A percentile compares a stretch with the other conserved stretches of the same genome.
Evolutionary conservation across 2,888 invertebrate genomes (phyloP).

Genomic region (Chloromyia formosa): DNA sequence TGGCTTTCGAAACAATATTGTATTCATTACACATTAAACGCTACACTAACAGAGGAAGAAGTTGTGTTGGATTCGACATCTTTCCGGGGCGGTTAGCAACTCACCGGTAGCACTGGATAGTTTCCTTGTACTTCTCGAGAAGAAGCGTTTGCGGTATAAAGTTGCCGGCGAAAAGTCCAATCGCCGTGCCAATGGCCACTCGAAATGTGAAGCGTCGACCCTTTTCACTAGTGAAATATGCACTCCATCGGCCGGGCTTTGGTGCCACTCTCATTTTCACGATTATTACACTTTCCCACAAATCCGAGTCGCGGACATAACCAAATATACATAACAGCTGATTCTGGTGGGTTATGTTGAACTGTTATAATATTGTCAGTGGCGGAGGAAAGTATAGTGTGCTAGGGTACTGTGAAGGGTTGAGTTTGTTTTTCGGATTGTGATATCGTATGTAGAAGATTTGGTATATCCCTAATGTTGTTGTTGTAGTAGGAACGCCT

Average conservation of each 20-base stretch:
- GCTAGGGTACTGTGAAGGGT: too few relatives aligned
- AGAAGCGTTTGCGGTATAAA: slow-evolving; percentile 71
- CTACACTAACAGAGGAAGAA: too few relatives aligned
- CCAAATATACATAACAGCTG: neutral
- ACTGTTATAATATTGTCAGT: neutral
- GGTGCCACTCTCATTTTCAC: neutral
- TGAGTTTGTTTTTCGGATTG: too few relatives aligned
- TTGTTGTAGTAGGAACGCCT: too few relatives aligned
- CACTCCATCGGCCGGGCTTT: neutral
- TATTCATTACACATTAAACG: too few relatives aligned
- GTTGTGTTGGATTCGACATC: too few relatives aligned
- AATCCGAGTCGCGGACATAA: neutral
- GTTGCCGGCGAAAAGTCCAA: slow-evolving; percentile 64
- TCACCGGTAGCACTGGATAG: slow-evolving; percentile 74
- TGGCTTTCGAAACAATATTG: too few relatives aligned
- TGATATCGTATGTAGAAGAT: too few relatives aligned
- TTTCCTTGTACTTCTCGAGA: slow-evolving; percentile 69
- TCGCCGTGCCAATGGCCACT: slow-evolving; percentile 63
- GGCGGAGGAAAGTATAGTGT: too few relatives aligned
- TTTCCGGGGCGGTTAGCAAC: slow-evolving; percentile 1
- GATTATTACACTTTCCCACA: neutral
- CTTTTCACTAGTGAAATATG: slow-evolving; percentile 67
- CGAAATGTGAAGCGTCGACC: slow-evolving; percentile 68
- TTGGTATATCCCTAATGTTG: too few relatives aligned
- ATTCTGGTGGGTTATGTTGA: neutral